Base-by-base conservation (phyloP, 1,140 invertebrate species). In the Akabosia matsudoensis region DNA sequence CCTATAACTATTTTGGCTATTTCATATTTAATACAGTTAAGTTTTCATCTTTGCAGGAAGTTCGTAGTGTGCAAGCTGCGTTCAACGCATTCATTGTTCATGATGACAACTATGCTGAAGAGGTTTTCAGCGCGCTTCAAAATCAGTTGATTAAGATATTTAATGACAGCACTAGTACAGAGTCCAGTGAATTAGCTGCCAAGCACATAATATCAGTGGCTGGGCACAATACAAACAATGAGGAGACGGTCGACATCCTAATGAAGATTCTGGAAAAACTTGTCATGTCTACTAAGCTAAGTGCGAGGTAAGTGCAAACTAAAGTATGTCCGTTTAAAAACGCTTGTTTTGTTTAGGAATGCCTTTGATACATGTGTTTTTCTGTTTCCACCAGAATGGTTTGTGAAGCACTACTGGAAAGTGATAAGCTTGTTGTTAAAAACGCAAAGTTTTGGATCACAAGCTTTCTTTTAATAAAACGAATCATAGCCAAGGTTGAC, bases 401-500 rank as follows among this genome's bases (percentile, higher is more conserved):
- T 13, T 88, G 88, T 83, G 87, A 89, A 75, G 81, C 84, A 10
- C 79, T 89, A 22, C 79, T 89, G 10, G 82, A 82, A 7, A 83
- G 83, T 81, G 86, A 88, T 33, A 84, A 85, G 74, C 81, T 89
- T 14, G 78, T 82, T 10, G 85, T 85, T 61, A 80, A 83, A 33
- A 85, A 88, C 79, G 81, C 83, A 33, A 83, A 85, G 2, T 86
- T 87, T 80, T 89, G 88, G 96, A 90, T 93, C 16, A 90, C 92
- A 83, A 92, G 91, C 83, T 97, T 98, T 85, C 87, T 90, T 75
- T 86, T 97, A 1, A 92, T 98, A 54, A 88, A 91, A 80, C 91
- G 90, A 82, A 92, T 97, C 75, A 93, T 98, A 83, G 90, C 91
- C 45, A 91, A 92, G 76, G 96, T 97, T 14, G 94, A 97, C 84